These are phyloP conservation scores for Agrochola lychnidis DNA, from an alignment of 2,888 invertebrate species.

Conservation along the genomic window DNA sequence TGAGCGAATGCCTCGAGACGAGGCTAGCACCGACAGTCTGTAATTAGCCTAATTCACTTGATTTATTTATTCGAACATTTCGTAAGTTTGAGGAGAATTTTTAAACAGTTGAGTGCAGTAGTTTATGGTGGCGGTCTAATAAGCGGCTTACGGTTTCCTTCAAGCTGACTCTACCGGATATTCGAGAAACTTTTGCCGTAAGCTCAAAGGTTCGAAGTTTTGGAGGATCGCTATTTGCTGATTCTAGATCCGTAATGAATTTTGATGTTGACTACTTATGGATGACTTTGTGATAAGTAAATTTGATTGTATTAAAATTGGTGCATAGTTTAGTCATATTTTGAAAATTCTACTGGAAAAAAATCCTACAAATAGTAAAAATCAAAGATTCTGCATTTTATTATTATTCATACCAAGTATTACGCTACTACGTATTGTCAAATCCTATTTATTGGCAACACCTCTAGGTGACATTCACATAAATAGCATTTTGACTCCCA, in stretches of 20 bases:
- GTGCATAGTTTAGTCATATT: neutral
- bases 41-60: constrained; percentile 63
- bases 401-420: neutral
- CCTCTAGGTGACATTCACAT: constrained; percentile 12
- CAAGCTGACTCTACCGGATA: constrained; percentile 19
- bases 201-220: constrained; percentile 24
- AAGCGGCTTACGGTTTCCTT: constrained; percentile 47
- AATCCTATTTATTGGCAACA: constrained; percentile 12
- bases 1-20: constrained; percentile 61
- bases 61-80: constrained; percentile 39
- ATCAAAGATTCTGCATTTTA: neutral
- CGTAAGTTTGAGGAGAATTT: constrained; percentile 12
- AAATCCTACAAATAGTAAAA: neutral
- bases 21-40: constrained; percentile 57
- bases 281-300: neutral
- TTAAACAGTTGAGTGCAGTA: constrained; percentile 37
- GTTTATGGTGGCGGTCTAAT: constrained; percentile 21
- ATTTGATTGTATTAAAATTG: neutral
- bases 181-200: constrained; percentile 39
- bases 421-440: neutral
- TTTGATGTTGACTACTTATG: constrained; percentile 5
- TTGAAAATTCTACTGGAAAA: neutral
- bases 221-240: neutral
- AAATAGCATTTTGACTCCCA: constrained; percentile 45
- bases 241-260: constrained; percentile 12